Evolutionary conservation across 1,140 invertebrate species (phyloP).

Genomic region (Battus philenor): DNA sequence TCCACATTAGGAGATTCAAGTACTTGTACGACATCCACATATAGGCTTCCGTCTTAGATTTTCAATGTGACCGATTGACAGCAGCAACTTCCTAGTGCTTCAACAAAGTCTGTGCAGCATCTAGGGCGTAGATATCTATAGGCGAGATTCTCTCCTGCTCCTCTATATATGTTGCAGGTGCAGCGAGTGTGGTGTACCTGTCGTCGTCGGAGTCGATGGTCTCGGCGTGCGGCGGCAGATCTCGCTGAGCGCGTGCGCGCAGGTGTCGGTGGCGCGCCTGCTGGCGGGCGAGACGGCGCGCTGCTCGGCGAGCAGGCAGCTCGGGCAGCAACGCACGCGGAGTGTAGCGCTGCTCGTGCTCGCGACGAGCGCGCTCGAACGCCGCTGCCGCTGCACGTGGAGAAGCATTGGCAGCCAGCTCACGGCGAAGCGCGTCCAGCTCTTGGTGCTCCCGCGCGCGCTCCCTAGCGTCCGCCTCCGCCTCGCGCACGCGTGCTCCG

Average conservation of each 20-base stretch:
- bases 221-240: constrained; percentile 80
- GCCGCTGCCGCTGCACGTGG: constrained; percentile 54
- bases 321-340: constrained; percentile 82
- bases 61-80: too few relatives aligned
- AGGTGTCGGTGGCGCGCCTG: constrained; percentile 60
- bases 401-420: constrained; percentile 88
- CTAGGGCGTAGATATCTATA: too few relatives aligned
- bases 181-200: constrained; percentile 57
- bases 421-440: constrained; percentile 90
- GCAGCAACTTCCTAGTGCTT: too few relatives aligned
- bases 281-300: constrained; percentile 75
- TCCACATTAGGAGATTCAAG: too few relatives aligned
- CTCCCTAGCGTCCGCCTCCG: constrained; percentile 93
- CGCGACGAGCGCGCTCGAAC: constrained; percentile 77
- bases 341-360: constrained; percentile 89
- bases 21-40: too few relatives aligned
- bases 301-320: constrained; percentile 63
- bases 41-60: too few relatives aligned
- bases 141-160: too few relatives aligned
- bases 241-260: constrained; percentile 69
- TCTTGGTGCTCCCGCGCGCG: constrained; percentile 93
- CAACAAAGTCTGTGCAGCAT: too few relatives aligned
- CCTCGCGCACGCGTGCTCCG: constrained; percentile 93
- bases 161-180: too few relatives aligned
- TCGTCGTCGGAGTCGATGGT: constrained; percentile 81